Evolutionary conservation across 2,888 invertebrate species (phyloP), one percentile per base, ranked within the genome.

Genomic region (Nesidiocoris tenuis): DNA sequence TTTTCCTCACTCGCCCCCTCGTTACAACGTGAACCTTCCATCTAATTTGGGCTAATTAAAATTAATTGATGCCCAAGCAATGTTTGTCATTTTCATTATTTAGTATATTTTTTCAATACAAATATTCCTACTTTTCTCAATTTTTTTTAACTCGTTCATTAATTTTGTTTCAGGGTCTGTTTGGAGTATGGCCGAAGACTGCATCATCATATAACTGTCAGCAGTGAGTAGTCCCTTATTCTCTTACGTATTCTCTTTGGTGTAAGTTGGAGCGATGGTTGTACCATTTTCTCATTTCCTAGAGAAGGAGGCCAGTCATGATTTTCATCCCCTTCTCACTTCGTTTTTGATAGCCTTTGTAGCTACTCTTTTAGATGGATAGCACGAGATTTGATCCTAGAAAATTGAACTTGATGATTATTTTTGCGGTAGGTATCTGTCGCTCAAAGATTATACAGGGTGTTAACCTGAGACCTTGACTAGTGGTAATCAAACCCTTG

Each of bases 181-280:
- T 67, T 18, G 77, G 75, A 70, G 77, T 70, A 77, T 77, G 77
- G 77, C 77, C 77, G 54, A 70, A 24, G 70, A 61, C 61, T 39
- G 61, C 61, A 39, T 61, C 72, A 72, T 61, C 72, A 12, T 21
- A 63, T 72, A 72, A 67, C 22, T 55, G 39, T 61, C 72, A 63
- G 23, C 61, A 61, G 72, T 72, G 54, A 72, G 63, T 61, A 1
- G 3, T 39, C 5, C 39, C 12, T 39, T 39, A 7, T 39, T 39
- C 39, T 39, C 12, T 39, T 7, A 39, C 5, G 12, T 39, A 39
- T n/a, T n/a, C n/a, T n/a, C n/a, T n/a, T n/a, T n/a, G n/a, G n/a
- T n/a, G n/a, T n/a, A n/a, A n/a, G n/a, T n/a, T n/a, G n/a, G n/a
- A n/a, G n/a, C n/a, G n/a, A n/a, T n/a, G n/a, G n/a, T n/a, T n/a